Percentiles rank a stretch among this genome's conserved stretches.
phyloP scores from a whole-genome alignment of 1,140 invertebrate genomes.

The Pseudomyrmex cubaensis region DNA sequence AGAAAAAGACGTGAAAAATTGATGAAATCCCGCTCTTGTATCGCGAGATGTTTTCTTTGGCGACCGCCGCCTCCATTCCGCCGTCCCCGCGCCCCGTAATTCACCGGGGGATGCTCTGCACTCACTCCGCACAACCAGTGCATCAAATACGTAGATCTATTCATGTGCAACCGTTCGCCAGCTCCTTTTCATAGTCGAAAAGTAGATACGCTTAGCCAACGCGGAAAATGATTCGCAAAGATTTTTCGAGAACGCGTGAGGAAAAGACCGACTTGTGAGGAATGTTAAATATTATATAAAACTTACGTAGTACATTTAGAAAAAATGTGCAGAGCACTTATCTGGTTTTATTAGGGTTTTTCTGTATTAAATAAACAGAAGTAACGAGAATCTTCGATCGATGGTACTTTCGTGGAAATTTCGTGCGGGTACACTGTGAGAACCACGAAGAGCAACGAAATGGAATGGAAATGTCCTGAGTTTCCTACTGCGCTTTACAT shows the following conservation, averaged over 20 bases:
- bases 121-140: neutral
- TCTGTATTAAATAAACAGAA: neutral
- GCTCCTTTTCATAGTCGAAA: slow-evolving; percentile 4
- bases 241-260: slow-evolving; percentile 4
- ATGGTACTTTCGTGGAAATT: neutral
- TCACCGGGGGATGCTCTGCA: neutral
- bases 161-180: slow-evolving; percentile 25
- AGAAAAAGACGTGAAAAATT: slow-evolving; percentile 7
- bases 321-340: no score
- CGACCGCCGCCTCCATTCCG: neutral
- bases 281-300: no score
- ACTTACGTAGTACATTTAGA: no score
- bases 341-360: no score
- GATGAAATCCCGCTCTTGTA: neutral
- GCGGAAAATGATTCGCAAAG: slow-evolving; percentile 9
- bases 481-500: slow-evolving; percentile 52
- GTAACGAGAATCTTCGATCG: slow-evolving; percentile 14
- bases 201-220: neutral
- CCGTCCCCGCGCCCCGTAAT: neutral
- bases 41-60: slow-evolving; percentile 31
- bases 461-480: slow-evolving; percentile 30
- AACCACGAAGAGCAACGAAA: neutral
- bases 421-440: neutral
- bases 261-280: neutral
- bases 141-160: slow-evolving; percentile 45